Base-by-base conservation (phyloP, 2,113 vertebrate genomes). In the Gymnobelideus leadbeateri region DNA sequence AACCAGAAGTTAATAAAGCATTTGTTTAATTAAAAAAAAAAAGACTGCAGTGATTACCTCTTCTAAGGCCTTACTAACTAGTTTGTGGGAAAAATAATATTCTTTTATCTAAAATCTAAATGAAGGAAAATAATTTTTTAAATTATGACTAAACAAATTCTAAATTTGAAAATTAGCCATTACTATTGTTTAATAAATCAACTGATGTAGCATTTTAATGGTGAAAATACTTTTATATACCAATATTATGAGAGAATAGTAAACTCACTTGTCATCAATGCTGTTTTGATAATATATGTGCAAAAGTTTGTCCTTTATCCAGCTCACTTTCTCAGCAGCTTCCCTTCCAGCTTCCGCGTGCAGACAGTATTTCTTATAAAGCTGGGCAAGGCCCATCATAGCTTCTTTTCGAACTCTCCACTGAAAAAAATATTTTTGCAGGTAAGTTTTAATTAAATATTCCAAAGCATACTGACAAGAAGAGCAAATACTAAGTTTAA, bases 201-300 rank as follows among this genome's bases (percentile, higher is more conserved):
- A 94, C 90, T 47, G 95, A 91, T 3, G 0, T 51, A 1, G 0
- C 49, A 93, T 55, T 91, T 89, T 51, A n/a, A 95, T 95, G 94
- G 95, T 96, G 55, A 96, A 91, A 93, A 7, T 47, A 97, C 31
- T 53, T 97, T 97, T 95, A 97, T 55, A 92, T 37, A 97, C 46
- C 96, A 95, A n/a, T 57, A 96, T 95, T 94, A 92, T 89, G n/a
- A 92, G 95, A 92, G 91, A 47, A 97, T 95, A 96, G 92, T 97
- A 93, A 89, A 99, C 99, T 99, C 95, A 99, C 99, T 99, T 99
- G 99, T 99, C 99, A 97, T 99, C 99, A 28, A 99, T 99, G 99
- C 99, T 99, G 98, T 99, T 99, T 98, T 99, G 99, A 98, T 99
- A 99, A 98, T 99, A 99, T 98, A 99, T 99, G 98, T 99, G 99